Conservation (phyloP, 2,113 vertebrate species). For the Helogale parvula region DNA sequence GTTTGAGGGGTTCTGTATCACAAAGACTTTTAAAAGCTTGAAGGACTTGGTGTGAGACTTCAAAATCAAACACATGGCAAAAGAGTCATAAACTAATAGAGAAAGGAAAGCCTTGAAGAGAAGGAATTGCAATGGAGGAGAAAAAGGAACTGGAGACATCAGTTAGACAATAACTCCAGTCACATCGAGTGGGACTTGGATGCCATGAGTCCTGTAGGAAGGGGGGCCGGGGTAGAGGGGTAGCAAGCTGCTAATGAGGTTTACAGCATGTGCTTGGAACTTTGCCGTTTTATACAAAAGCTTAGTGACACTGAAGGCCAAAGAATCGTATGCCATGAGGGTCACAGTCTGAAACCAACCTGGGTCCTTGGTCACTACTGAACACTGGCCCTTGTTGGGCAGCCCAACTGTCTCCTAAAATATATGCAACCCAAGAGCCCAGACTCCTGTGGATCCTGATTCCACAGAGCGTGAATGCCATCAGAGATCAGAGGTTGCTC, state of each 20-base stretch:
- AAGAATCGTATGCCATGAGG: neutral
- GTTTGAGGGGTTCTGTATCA: neutral
- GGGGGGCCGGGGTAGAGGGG: neutral
- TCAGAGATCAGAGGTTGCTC: neutral
- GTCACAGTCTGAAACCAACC: neutral
- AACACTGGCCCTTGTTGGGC: neutral
- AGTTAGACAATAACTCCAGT: neutral
- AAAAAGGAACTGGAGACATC: neutral
- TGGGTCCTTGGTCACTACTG: neutral
- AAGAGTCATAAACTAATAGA: neutral
- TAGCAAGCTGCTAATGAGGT: neutral
- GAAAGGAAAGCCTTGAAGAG: neutral
- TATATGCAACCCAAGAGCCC: neutral
- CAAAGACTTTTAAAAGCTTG: neutral
- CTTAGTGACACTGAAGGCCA: neutral
- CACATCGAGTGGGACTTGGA: neutral
- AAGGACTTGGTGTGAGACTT: neutral
- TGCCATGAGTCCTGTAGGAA: neutral
- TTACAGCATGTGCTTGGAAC: neutral
- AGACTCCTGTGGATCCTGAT: neutral
- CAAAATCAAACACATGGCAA: neutral
- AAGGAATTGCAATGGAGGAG: neutral
- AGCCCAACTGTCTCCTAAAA: neutral
- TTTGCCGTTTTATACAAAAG: too few species aligned
- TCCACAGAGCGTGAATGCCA: neutral